Evolutionary conservation across 2,888 invertebrate species (phyloP).

Genomic region (Lepetodrilus schrolli): DNA sequence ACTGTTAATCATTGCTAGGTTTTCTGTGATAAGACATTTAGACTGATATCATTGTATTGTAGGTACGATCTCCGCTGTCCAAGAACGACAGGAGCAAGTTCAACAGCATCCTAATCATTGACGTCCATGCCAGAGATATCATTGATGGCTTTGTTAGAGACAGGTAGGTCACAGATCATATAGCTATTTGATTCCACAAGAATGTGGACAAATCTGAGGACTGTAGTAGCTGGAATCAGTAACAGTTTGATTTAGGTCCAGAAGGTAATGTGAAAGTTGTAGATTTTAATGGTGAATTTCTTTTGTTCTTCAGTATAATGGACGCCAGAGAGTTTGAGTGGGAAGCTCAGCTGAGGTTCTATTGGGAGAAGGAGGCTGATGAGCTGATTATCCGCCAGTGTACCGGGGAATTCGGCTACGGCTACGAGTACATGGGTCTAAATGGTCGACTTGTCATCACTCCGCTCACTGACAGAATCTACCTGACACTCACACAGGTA

Average conservation of each 20-base stretch:
- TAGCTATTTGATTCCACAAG: too few relatives aligned
- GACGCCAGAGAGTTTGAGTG: slow-evolving; percentile 91
- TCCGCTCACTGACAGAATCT: slow-evolving; percentile 92
- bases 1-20: too few relatives aligned
- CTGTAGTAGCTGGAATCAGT: too few relatives aligned
- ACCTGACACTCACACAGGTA: slow-evolving; percentile 90
- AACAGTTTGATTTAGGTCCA: too few relatives aligned
- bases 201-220: too few relatives aligned
- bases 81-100: slow-evolving; percentile 90
- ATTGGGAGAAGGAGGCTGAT: slow-evolving; percentile 89
- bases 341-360: slow-evolving; percentile 94
- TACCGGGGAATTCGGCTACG: slow-evolving; percentile 88
- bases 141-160: slow-evolving; percentile 82
- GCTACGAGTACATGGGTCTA: slow-evolving; percentile 96
- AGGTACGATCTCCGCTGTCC: slow-evolving; percentile 82
- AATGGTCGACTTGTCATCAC: slow-evolving; percentile 93
- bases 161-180: too few relatives aligned
- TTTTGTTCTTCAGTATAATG: slow-evolving; percentile 87
- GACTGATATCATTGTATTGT: too few relatives aligned
- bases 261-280: too few relatives aligned
- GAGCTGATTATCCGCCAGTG: slow-evolving; percentile 89
- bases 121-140: slow-evolving; percentile 93
- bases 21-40: too few relatives aligned
- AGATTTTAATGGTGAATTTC: too few relatives aligned
- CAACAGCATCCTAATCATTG: slow-evolving; percentile 90